Evolutionary conservation across 2,888 invertebrate species (phyloP).

Genomic region (Hemithea aestivaria): DNA sequence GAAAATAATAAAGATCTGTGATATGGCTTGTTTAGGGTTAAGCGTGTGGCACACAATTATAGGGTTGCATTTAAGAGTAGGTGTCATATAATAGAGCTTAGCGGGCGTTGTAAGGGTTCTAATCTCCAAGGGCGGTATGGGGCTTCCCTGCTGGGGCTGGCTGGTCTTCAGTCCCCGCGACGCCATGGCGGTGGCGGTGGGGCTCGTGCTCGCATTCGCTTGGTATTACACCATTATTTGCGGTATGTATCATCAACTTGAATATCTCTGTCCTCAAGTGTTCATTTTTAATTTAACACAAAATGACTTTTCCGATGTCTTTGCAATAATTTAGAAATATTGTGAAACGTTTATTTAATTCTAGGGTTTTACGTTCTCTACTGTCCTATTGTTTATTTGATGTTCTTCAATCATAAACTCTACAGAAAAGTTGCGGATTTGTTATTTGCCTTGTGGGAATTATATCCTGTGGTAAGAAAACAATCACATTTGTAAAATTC

Average conservation of each 20-base stretch:
- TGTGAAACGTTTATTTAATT: conserved; percentile 31
- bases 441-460: conserved; percentile 88
- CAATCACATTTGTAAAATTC: too few relatives aligned
- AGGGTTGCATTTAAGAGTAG: conserved; percentile 23
- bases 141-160: conserved; percentile 48
- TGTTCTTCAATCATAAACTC: conserved; percentile 83
- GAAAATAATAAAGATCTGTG: too few relatives aligned
- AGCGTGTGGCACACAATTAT: conserved; percentile 24
- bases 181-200: conserved; percentile 65
- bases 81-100: conserved; percentile 45
- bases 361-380: conserved; percentile 79
- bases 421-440: conserved; percentile 85
- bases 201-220: conserved; percentile 57
- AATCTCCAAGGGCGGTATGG: conserved; percentile 39
- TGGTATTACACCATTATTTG: conserved; percentile 70
- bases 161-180: conserved; percentile 38
- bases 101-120: conserved; percentile 59
- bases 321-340: too few relatives aligned
- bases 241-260: conserved; percentile 41
- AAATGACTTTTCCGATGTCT: too few relatives aligned
- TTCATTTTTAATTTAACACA: too few relatives aligned
- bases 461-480: conserved; percentile 87
- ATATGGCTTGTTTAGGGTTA: too few relatives aligned
- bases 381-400: conserved; percentile 85
- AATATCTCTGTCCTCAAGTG: too few relatives aligned